Base-by-base conservation (phyloP, 2,113 vertebrate genomes). In the Natator depressus region DNA sequence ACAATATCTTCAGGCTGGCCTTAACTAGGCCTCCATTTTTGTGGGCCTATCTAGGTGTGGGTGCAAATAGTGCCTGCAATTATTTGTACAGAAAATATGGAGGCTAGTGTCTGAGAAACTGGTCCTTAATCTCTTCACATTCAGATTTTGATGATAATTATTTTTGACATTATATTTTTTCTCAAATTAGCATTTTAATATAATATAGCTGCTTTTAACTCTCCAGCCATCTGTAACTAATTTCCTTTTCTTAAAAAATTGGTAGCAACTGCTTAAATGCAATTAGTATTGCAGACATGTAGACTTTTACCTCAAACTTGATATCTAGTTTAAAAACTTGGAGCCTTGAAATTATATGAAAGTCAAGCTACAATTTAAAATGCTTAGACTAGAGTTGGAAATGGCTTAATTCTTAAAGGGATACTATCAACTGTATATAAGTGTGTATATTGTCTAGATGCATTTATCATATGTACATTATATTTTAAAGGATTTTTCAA, bases 321-420 rank as follows among this genome's bases (percentile, higher is more conserved):
- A 84, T 92, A 93, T 84, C 93, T 92, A 55, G 22, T 8, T 38
- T 92, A 85, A 96, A 89, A 95, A 1, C 31, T 83, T 84, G 31
- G 31, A n/a, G 82, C 24, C 88, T 46, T 85, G 82, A 22, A 94
- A 94, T 86, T 8, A 79, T 88, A 81, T 55, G 91, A 93, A 91
- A 97, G 95, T 93, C 94, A 87, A 53, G 16, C 46, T 91, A 17
- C 5, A 86, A 79, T 94, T 94, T 86, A 89, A 85, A 95, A 76
- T 85, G n/a, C 6, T 78, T 91, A 84, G 69, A 49, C 8, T 31
- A 10, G 4, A 3, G 82, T 93, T 42, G 89, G 72, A 92, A 91
- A 96, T 86, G 2, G 75, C 16, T 93, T 88, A 54, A 85, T 88
- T 35, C 22, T 81, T 91, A 81, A 82, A 81, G 22, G 12, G 2